phyloP scores from a whole-genome alignment of 2,113 vertebrate genomes.

The Tricholaema leucomelas region DNA sequence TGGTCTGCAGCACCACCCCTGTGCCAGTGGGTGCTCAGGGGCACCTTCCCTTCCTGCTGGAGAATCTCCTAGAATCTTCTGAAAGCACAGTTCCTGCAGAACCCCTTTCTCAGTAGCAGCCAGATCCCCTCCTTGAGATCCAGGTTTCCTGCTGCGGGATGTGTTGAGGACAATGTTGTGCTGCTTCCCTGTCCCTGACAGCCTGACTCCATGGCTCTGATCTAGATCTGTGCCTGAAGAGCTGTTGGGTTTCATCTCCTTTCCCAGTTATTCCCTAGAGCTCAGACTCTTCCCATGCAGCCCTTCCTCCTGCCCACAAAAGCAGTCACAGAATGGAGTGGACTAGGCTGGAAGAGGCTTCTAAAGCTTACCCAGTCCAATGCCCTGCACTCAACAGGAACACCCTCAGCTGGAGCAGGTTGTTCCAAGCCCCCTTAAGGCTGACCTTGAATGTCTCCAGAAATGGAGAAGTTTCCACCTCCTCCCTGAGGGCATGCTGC shows the following conservation, averaged over 20 bases:
- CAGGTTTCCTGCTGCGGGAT: neutral
- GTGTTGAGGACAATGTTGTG: neutral
- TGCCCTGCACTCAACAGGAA: no score
- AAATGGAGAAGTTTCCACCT: no score
- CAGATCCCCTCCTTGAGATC: neutral
- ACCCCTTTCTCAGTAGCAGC: neutral
- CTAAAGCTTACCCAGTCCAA: no score
- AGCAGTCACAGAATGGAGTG: no score
- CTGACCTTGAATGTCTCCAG: no score
- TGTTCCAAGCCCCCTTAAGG: no score
- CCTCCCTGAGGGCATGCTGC: neutral
- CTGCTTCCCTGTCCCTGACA: neutral
- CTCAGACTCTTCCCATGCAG: fast-evolving
- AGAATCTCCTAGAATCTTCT: neutral
- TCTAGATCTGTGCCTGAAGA: neutral
- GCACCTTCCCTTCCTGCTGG: neutral
- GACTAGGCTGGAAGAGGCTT: no score
- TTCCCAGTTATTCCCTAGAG: neutral
- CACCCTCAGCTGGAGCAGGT: no score
- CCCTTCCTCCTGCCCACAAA: neutral
- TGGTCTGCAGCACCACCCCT: no score
- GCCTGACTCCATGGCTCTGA: fast-evolving
- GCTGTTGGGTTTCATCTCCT: neutral
- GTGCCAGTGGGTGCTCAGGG: no score
- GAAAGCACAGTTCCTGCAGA: neutral